These are phyloP conservation scores for Miichthys miiuy DNA, from an alignment of 2,797 vertebrate genomes.

Conservation along the genomic window DNA sequence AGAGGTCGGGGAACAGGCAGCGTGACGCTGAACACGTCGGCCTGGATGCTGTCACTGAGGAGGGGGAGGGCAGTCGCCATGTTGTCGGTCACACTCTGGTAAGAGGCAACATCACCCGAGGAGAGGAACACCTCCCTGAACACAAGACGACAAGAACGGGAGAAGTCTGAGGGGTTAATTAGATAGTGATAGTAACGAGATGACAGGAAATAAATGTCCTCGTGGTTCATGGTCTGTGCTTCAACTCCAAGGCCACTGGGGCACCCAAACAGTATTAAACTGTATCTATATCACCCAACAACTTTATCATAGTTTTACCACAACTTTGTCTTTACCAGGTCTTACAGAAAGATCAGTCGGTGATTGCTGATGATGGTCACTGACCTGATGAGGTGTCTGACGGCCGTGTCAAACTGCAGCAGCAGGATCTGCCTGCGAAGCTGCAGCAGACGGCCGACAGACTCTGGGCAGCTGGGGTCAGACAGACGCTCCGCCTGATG, in stretches of 20 bases:
- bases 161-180: background rate
- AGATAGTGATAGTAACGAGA: background rate
- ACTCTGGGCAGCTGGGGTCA: slow-evolving; percentile 74
- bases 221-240: too few species aligned
- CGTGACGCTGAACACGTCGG: slow-evolving; percentile 71
- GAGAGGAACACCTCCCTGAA: slow-evolving; percentile 81
- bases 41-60: slow-evolving; percentile 69
- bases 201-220: background rate
- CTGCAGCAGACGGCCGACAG: slow-evolving; percentile 75
- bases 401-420: slow-evolving; percentile 81
- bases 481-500: slow-evolving; percentile 79
- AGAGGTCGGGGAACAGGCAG: slow-evolving; percentile 82
- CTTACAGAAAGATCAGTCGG: background rate
- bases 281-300: background rate
- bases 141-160: background rate
- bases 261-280: background rate
- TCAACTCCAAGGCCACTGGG: too few species aligned
- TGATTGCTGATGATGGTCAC: background rate
- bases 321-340: background rate
- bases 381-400: slow-evolving; percentile 79
- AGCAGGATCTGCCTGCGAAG: slow-evolving; percentile 81
- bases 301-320: fast-evolving
- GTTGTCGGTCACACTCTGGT: slow-evolving; percentile 80
- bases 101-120: slow-evolving; percentile 77
- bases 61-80: slow-evolving; percentile 73